Evolutionary conservation across 2,113 vertebrate species (phyloP), one percentile per base, ranked within the genome.

Genomic region (Peucedramus taeniatus): DNA sequence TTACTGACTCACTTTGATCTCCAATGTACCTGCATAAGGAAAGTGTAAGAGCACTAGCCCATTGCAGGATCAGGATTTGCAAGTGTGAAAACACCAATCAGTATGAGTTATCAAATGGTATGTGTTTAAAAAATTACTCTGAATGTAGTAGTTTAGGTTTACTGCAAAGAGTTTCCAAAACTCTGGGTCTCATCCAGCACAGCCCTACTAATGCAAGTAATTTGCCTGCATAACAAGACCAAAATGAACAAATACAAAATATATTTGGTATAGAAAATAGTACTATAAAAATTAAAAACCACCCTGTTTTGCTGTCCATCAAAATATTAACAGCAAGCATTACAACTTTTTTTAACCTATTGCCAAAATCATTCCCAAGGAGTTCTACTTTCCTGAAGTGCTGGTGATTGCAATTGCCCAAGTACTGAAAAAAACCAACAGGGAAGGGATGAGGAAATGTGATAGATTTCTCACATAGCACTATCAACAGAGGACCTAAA

Each of bases 271-370:
- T 96, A 98, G 97, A 98, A 98, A 98, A 97, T 90, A 96, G 76
- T 70, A 94, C 94, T 98, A 98, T 96, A 98, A 98, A 98, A 98
- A 96, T 94, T 95, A 95, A 94, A 96, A 97, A 92, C 84, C 96
- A 98, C 97, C 97, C 97, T 98, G 97, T 97, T 95, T 96, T 83
- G 93, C 76, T 93, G 95, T 92, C 91, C 97, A 96, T 97, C 91
- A 92, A 95, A 97, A 97, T 85, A 94, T 66, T 94, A 97, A 92
- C 94, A 97, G 83, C 96, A 98, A 98, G 72, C 93, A 75, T 81
- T 94, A 90, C 86, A 96, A 97, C 82, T 66, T 84, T 51, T 75
- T 93, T 87, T 87, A 91, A 86, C 75, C 97, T 94, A 97, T 83
- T 95, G 96, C 96, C 96, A 40, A 97, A 91, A 96, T 74, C 0